phyloP scores from a whole-genome alignment of 1,140 invertebrate genomes.

The Calosoma granatense region DNA sequence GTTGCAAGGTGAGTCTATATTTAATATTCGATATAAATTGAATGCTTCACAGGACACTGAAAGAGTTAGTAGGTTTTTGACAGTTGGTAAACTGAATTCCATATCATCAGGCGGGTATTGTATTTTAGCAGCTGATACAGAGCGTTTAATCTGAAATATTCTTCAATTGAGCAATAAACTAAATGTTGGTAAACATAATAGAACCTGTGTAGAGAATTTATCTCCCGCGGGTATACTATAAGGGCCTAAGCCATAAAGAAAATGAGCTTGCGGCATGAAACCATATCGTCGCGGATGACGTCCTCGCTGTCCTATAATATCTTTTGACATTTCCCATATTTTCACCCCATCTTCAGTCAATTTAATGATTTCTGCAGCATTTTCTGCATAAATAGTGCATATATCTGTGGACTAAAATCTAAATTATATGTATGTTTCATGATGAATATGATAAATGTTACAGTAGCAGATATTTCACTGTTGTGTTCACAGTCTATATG shows the following conservation, averaged over 20 bases:
- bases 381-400: slow-evolving; percentile 13
- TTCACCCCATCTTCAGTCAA: slow-evolving; percentile 26
- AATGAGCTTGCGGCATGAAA: slow-evolving; percentile 34
- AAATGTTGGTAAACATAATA: slow-evolving; percentile 8
- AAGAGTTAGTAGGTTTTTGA: slow-evolving; percentile 34
- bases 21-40: slow-evolving; percentile 16
- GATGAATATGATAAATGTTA: no score
- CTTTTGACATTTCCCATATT: slow-evolving; percentile 23
- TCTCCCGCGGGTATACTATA: slow-evolving; percentile 38
- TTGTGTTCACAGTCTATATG: slow-evolving; percentile 13
- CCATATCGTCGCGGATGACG: slow-evolving; percentile 36
- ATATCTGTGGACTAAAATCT: slow-evolving; percentile 12
- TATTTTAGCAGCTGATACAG: slow-evolving; percentile 34
- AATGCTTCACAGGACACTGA: slow-evolving; percentile 35
- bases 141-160: slow-evolving; percentile 24
- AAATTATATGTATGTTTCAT: neutral
- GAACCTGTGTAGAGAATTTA: slow-evolving; percentile 33
- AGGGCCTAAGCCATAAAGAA: slow-evolving; percentile 39
- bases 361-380: slow-evolving; percentile 9
- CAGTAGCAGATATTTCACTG: no score
- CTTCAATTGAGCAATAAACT: neutral
- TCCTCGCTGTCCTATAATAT: slow-evolving; percentile 20
- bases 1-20: neutral
- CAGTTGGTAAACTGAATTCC: slow-evolving; percentile 34
- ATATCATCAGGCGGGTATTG: slow-evolving; percentile 27